Evolutionary conservation across 2,797 vertebrate genomes (phyloP).

Genomic region (Oophaga sylvatica): DNA sequence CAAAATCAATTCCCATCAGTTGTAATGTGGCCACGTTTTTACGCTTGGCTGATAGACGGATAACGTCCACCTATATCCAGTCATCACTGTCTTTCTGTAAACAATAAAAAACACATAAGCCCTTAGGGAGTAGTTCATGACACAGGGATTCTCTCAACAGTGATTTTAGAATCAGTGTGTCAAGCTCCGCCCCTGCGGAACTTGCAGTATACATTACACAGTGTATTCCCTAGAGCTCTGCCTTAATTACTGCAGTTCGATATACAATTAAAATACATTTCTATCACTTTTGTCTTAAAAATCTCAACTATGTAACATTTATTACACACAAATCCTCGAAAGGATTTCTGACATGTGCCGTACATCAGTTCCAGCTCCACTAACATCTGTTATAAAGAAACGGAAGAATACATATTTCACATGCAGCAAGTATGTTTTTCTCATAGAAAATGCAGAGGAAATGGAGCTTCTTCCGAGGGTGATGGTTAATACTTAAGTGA

Average conservation of each 20-base stretch:
- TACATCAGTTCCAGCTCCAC: not conserved
- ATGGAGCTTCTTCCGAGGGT: not conserved
- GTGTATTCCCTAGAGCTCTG: not conserved
- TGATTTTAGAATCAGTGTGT: not conserved
- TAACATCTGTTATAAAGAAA: conserved; percentile 14
- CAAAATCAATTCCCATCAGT: no score
- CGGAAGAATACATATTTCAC: not conserved
- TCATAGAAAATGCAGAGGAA: conserved; percentile 1
- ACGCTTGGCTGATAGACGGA: no score
- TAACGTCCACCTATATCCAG: no score
- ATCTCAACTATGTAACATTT: not conserved
- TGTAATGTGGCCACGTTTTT: no score
- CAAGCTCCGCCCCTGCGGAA: not conserved
- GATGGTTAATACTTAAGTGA: conserved; percentile 42
- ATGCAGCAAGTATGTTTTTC: conserved; percentile 15
- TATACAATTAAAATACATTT: not conserved
- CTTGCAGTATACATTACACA: not conserved
- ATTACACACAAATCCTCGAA: not conserved
- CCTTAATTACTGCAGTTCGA: not conserved
- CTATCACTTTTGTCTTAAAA: not conserved
- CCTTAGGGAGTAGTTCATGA: not conserved
- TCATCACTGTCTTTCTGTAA: no score
- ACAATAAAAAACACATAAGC: not conserved
- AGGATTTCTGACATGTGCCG: not conserved
- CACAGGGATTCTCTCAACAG: not conserved